Evolutionary conservation across 2,113 vertebrate species (phyloP).

Genomic region (Sialia sialis): DNA sequence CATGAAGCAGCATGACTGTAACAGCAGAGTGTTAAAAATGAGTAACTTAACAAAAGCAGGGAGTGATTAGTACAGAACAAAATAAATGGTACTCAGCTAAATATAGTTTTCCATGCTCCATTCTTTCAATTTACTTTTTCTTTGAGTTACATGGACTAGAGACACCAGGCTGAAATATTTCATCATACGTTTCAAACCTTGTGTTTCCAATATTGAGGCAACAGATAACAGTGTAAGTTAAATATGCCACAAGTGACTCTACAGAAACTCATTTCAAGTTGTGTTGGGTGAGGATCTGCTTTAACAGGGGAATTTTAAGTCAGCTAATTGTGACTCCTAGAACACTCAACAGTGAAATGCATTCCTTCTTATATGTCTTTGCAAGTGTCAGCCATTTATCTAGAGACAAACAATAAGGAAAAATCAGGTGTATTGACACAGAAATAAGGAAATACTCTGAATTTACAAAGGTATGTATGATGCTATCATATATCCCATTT

Average conservation of each 20-base stretch:
- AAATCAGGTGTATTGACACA: neutral
- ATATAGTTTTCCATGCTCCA: neutral
- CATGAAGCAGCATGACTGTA: constrained; percentile 7
- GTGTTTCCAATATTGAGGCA: neutral
- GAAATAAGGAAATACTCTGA: neutral
- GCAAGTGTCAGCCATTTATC: neutral
- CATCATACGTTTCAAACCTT: neutral
- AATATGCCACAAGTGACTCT: neutral
- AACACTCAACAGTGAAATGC: neutral
- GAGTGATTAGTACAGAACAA: neutral
- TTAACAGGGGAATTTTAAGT: neutral
- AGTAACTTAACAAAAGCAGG: constrained; percentile 25
- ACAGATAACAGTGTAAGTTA: neutral
- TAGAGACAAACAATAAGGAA: neutral
- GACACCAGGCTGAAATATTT: neutral
- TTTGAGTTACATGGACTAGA: neutral
- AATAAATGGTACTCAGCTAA: neutral
- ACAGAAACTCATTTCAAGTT: neutral
- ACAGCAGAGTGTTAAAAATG: constrained; percentile 7
- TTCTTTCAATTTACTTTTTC: neutral
- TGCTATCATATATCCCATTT: neutral
- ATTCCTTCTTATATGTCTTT: neutral
- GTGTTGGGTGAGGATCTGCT: neutral
- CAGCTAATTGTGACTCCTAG: neutral
- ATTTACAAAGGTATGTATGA: neutral